A percentile compares a stretch with the other conserved stretches of the same genome.
Conservation (phyloP, 2,888 invertebrate species). For the Polydrusus cervinus region DNA sequence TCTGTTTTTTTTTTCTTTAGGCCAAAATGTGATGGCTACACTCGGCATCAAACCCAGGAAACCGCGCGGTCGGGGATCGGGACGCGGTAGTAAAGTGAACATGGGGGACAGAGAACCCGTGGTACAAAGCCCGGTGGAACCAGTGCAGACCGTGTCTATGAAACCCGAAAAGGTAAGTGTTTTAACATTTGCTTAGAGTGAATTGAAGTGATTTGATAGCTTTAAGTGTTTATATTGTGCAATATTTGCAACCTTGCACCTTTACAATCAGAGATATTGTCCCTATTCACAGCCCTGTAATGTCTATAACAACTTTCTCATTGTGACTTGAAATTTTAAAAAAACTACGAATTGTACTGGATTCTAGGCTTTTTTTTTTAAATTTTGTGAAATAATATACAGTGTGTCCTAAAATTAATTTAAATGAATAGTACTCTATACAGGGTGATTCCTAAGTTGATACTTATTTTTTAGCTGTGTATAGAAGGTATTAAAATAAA, state of each 20-base stretch:
- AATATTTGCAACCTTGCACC: neutral
- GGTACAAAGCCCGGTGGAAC: conserved; percentile 39
- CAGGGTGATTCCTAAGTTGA: no score
- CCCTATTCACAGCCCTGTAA: no score
- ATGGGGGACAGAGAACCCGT: conserved; percentile 55
- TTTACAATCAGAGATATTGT: no score
- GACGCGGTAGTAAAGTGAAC: conserved; percentile 64
- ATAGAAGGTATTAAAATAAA: no score
- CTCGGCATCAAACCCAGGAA: conserved; percentile 69
- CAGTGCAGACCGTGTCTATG: conserved; percentile 42
- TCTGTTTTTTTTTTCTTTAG: conserved; percentile 16
- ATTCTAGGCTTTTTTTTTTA: no score
- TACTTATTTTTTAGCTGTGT: no score
- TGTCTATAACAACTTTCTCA: no score
- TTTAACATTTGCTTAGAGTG: conserved; percentile 13
- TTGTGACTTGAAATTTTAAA: no score
- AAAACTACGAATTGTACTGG: no score
- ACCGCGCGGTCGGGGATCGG: conserved; percentile 66
- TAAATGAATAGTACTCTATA: no score
- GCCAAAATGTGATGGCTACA: conserved; percentile 67
- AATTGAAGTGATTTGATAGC: conserved; percentile 15
- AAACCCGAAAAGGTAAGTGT: conserved; percentile 61
- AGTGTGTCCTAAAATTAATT: no score
- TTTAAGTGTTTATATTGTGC: conserved; percentile 1
- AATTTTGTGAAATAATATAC: no score